Base-by-base conservation (phyloP, 2,113 vertebrate genomes). In the Oncorhynchus keta region DNA sequence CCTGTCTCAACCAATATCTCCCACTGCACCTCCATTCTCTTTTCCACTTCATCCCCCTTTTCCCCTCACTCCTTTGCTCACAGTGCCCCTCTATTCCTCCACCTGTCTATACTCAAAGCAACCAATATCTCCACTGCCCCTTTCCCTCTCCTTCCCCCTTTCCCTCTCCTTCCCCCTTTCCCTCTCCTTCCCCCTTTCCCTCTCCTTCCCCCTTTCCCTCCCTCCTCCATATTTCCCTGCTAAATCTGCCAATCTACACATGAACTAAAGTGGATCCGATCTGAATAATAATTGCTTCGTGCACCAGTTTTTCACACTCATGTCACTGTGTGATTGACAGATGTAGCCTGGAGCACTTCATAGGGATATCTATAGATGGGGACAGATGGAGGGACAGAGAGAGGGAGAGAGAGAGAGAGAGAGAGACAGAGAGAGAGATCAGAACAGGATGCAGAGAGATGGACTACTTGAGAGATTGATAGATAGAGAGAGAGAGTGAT, bases 251-350 rank as follows among this genome's bases (percentile, higher is more conserved):
- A n/a, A 26, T 76, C 74, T 51, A 70, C 74, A 76, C 70, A 57
- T 80, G 74, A 79, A 84, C 79, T 81, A 82, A 89, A 86, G 78
- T 89, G 82, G 75, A 90, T 80, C 84, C 72, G 79, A 84, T 86
- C 73, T 80, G 81, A 88, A 89, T 86, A 85, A 88, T 74, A 87
- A 92, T 89, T 85, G 82, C 80, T 45, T 85, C 78, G 35, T 90
- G 88, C 89, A 91, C 90, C 86, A 89, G 82, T 89, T 89, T 84
- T 66, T 68, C 80, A 68, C 80, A 68, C 71, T 86, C 70, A 22
- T 87, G 85, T 87, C 83, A 81, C 71, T 45, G 48, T 70, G 64
- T 78, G 77, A 84, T 76, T 90, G 87, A 89, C 88, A 88, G 80
- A 76, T 78, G 81, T 79, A 72, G 81, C 86, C 89, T 73, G 76